Base-by-base conservation (phyloP, 2,888 invertebrate genomes). In the Volucella inanis region DNA sequence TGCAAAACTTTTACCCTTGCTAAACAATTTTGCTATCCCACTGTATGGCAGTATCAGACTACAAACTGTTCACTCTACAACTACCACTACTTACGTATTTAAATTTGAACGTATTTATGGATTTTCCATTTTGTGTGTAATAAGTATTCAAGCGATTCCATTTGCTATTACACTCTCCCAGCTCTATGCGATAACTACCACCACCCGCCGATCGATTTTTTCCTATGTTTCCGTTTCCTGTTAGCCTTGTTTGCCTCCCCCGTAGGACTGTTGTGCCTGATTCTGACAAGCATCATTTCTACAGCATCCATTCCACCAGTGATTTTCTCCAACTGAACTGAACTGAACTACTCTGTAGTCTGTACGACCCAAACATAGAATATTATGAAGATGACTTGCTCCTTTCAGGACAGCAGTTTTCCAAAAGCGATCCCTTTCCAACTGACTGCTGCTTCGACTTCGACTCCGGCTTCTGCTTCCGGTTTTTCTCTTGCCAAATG, bases 311-410 rank as follows among this genome's bases (percentile, higher is more conserved):
- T 45, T 79, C 14, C 47, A 64, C 18, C 45, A 79, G 62, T 59
- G 74, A 64, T 68, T 83, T 79, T 71, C 79, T 4, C 22, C 22
- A 22, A 22, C 22, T 22, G 22, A 22, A 22, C 22, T 59, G 39
- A 39, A 79, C 52, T 57, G 68, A 68, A 75, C 41, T 22, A 22
- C 22, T 22, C 22, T 22, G 22, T 22, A 22, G 38, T 57, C 62
- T 76, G 12, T 52, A 67, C 50, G 49, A 78, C 49, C 70, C 59
- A 54, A 57, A 22, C 22, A 22, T 41, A 62, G 68, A 78, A 83
- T 65, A 70, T 79, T 75, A 84, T 62, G 75, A 84, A 79, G 79
- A 79, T 80, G 84, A 80, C 75, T 84, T 76, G 80, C 61, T 71
- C 75, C 80, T 75, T 70, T 80, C 75, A 70, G 75, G 50, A 57